Conservation (phyloP, 2,113 vertebrate species). For the Nerophis ophidion region DNA sequence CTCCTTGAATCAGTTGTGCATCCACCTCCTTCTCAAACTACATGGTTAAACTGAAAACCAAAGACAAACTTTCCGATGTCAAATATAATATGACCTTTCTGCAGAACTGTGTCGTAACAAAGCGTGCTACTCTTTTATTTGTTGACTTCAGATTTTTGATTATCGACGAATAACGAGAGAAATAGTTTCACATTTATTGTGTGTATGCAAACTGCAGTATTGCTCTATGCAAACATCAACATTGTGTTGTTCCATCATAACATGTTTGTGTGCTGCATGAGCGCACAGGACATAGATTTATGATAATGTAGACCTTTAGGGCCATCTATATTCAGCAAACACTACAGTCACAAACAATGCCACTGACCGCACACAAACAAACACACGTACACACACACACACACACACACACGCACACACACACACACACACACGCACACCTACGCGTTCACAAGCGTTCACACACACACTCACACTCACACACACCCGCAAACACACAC, state of each 20-base stretch:
- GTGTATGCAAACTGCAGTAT: background rate
- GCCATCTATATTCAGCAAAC: slow-evolving; percentile 55
- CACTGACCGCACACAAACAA: slow-evolving; percentile 6
- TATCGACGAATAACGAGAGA: too few relatives aligned
- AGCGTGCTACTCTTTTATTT: too few relatives aligned
- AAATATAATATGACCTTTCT: too few relatives aligned
- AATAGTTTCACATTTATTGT: too few relatives aligned
- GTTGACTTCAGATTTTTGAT: too few relatives aligned
- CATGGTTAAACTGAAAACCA: too few relatives aligned
- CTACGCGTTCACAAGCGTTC: too few relatives aligned
- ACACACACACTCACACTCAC: slow-evolving; percentile 2
- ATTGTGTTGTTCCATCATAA: slow-evolving; percentile 15
- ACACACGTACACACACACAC: background rate
- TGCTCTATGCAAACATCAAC: slow-evolving; percentile 15
- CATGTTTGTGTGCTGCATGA: slow-evolving; percentile 21
- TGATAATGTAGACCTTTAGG: slow-evolving; percentile 62
- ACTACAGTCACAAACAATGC: slow-evolving; percentile 15
- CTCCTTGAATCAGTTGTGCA: too few relatives aligned
- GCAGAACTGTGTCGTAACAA: too few relatives aligned
- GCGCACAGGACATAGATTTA: slow-evolving; percentile 25
- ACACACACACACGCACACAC: background rate
- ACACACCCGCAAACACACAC: background rate
- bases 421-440: slow-evolving; percentile 1
- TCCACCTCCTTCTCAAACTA: too few relatives aligned
- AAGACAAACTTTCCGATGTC: too few relatives aligned